phyloP scores from a whole-genome alignment of 2,888 invertebrate species.

The Palloptera scutellata region DNA sequence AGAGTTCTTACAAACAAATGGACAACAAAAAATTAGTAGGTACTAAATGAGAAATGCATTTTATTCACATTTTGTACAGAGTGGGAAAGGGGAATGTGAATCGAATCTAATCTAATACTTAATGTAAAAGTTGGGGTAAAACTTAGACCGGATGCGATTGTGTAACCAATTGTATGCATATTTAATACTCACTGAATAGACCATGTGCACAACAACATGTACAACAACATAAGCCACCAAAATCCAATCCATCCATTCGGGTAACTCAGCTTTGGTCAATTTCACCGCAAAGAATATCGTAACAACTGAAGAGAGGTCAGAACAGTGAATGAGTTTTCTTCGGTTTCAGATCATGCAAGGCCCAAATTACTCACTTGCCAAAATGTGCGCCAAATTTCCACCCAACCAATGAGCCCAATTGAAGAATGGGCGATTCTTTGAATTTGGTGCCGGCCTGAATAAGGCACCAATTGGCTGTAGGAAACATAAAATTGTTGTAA shows the following conservation, averaged over 20 bases:
- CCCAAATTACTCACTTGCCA: slow-evolving; percentile 77
- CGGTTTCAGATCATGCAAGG: neutral
- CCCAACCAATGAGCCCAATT: slow-evolving; percentile 93
- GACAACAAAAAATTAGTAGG: slow-evolving; percentile 53
- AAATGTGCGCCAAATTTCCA: slow-evolving; percentile 87
- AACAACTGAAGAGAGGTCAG: slow-evolving; percentile 74
- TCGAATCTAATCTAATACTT: too few relatives aligned
- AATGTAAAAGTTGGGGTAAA: too few relatives aligned
- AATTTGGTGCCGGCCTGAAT: slow-evolving; percentile 85
- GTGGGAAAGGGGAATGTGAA: neutral
- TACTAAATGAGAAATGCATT: slow-evolving; percentile 45
- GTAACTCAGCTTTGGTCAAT: slow-evolving; percentile 84
- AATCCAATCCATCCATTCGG: slow-evolving; percentile 87
- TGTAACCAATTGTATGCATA: neutral
- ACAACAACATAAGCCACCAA: slow-evolving; percentile 88
- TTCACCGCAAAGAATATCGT: slow-evolving; percentile 92
- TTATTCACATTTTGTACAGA: slow-evolving; percentile 41
- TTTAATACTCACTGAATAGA: slow-evolving; percentile 75
- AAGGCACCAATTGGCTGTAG: slow-evolving; percentile 88
- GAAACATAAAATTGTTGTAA: slow-evolving; percentile 81
- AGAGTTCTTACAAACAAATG: slow-evolving; percentile 37
- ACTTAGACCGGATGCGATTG: too few relatives aligned
- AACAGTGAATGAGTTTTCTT: neutral
- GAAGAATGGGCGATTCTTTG: slow-evolving; percentile 80
- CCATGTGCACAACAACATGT: slow-evolving; percentile 86